These are phyloP conservation scores for Xyrauchen texanus DNA, from an alignment of 2,113 vertebrate species.

Conservation along the genomic window DNA sequence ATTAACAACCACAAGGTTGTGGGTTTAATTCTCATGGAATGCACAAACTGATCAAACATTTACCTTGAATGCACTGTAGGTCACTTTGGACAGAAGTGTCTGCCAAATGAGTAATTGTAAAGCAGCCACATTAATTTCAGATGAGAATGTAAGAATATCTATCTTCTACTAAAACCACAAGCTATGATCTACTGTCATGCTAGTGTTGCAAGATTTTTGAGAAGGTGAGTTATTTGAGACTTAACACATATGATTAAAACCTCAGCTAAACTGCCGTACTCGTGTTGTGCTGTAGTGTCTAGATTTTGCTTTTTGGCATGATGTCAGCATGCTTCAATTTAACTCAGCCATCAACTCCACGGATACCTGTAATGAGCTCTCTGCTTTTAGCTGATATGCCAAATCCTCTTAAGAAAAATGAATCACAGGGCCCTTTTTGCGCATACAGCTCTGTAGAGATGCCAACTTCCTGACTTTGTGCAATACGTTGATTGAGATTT, in stretches of 20 bases:
- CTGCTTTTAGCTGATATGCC: constrained; percentile 62
- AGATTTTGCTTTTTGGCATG: constrained; percentile 37
- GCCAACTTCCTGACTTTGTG: constrained; percentile 46
- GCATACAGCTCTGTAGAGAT: neutral
- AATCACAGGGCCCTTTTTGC: constrained; percentile 38
- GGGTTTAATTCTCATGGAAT: too few species aligned
- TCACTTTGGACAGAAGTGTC: too few species aligned
- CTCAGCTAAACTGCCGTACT: constrained; percentile 49
- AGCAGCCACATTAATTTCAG: neutral
- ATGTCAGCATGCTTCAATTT: constrained; percentile 56
- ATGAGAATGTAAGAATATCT: too few species aligned
- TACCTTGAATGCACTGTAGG: too few species aligned
- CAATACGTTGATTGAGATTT: constrained; percentile 46
- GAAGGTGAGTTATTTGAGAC: neutral
- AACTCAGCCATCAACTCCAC: constrained; percentile 58
- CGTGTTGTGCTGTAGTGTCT: constrained; percentile 23
- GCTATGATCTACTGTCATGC: neutral
- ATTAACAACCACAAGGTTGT: too few species aligned
- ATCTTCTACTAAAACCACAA: too few species aligned
- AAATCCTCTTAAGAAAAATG: constrained; percentile 65
- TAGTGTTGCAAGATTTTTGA: neutral
- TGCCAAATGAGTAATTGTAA: neutral
- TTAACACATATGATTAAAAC: constrained; percentile 28
- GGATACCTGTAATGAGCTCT: constrained; percentile 63
- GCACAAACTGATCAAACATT: too few species aligned